Percentiles rank a stretch among this genome's conserved stretches.
These are phyloP conservation scores for Eurois occulta DNA, from an alignment of 2,888 invertebrate species.

Conservation along the genomic window DNA sequence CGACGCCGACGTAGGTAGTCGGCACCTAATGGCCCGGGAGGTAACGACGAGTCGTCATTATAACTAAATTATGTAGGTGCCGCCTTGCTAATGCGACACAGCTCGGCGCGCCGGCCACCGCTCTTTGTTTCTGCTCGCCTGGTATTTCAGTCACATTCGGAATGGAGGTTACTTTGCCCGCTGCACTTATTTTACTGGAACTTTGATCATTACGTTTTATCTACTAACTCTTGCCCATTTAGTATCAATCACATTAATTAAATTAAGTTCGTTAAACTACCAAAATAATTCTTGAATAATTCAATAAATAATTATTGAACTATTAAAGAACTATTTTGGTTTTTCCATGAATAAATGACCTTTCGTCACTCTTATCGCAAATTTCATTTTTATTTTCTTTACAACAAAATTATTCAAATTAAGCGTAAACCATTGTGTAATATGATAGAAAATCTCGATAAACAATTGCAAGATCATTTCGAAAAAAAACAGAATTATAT, in stretches of 20 bases:
- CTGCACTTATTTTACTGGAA: conserved; percentile 52
- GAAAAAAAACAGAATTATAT: background rate
- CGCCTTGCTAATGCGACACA: conserved; percentile 78
- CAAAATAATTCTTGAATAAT: no score
- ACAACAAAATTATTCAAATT: background rate
- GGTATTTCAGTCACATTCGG: conserved; percentile 73
- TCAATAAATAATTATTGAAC: background rate
- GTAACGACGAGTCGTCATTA: conserved; percentile 81
- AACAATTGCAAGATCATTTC: background rate
- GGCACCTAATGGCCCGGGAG: conserved; percentile 76
- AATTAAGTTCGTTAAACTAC: no score
- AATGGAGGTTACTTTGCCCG: conserved; percentile 74
- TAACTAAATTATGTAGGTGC: conserved; percentile 83
- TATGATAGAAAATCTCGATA: background rate
- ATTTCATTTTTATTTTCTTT: conserved; percentile 11
- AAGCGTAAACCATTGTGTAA: background rate
- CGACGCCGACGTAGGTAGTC: conserved; percentile 67
- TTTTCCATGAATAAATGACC: background rate
- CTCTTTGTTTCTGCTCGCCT: conserved; percentile 72
- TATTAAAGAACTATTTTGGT: background rate
- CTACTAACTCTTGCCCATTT: background rate
- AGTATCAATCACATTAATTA: background rate
- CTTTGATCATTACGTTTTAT: conserved; percentile 25
- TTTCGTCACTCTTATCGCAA: background rate
- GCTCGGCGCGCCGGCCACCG: conserved; percentile 67